phyloP scores from a whole-genome alignment of 2,113 vertebrate species.

The Guaruba guarouba region DNA sequence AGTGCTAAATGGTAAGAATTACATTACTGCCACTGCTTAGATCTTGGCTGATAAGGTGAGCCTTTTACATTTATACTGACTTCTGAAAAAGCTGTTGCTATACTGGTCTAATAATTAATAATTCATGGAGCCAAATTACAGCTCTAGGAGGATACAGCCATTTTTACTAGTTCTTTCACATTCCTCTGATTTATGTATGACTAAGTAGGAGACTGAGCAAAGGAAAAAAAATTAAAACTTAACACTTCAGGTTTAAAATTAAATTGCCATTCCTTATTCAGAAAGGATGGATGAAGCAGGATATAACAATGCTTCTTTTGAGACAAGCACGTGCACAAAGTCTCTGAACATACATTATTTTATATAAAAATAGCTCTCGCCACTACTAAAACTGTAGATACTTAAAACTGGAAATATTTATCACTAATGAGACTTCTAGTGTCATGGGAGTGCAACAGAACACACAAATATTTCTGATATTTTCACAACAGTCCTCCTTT shows the following conservation, averaged over 20 bases:
- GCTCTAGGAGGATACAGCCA: conserved; percentile 83
- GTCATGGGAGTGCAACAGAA: background rate
- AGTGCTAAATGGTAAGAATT: conserved; percentile 88
- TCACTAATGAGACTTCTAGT: background rate
- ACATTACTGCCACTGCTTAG: conserved; percentile 80
- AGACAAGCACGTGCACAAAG: background rate
- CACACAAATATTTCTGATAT: background rate
- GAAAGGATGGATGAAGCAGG: background rate
- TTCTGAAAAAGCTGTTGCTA: conserved; percentile 79
- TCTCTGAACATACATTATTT: background rate
- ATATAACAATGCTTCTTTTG: background rate
- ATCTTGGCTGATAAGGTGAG: conserved; percentile 87
- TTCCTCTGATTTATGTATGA: conserved; percentile 82
- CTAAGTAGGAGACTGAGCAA: conserved; percentile 50
- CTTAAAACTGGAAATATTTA: background rate
- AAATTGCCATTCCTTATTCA: background rate
- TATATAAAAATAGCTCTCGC: background rate
- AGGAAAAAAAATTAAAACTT: conserved; percentile 49
- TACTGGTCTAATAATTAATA: conserved; percentile 85
- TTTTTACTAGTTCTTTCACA: conserved; percentile 83
- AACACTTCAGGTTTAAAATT: conserved; percentile 62
- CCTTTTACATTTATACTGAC: conserved; percentile 81
- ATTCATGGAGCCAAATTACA: conserved; percentile 89
- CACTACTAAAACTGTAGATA: background rate
- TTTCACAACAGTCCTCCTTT: background rate